phyloP scores from a whole-genome alignment of 2,888 invertebrate genomes.

The Psylliodes chrysocephalus region DNA sequence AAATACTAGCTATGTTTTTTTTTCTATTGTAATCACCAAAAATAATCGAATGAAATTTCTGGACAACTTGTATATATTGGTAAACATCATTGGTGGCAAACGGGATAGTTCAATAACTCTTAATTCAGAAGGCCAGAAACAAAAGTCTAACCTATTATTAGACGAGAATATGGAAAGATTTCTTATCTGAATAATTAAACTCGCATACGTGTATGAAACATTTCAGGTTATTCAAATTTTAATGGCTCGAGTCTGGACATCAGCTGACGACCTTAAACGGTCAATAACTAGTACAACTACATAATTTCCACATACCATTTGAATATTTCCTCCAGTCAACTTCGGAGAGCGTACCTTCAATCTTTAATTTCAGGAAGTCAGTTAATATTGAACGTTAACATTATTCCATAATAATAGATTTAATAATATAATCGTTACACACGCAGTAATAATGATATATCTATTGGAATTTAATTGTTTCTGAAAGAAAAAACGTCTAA shows the following conservation, averaged over 20 bases:
- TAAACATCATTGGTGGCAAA: too few species aligned
- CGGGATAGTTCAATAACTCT: too few species aligned
- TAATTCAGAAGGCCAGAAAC: background rate
- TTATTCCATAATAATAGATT: background rate
- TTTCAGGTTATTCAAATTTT: slow-evolving; percentile 21
- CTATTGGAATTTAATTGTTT: background rate
- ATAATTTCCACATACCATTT: slow-evolving; percentile 18
- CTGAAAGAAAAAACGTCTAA: background rate
- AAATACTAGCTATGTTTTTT: too few species aligned
- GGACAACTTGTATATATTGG: too few species aligned
- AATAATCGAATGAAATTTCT: too few species aligned
- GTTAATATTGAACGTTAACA: background rate
- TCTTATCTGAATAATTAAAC: slow-evolving; percentile 4
- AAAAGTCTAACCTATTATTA: slow-evolving; percentile 10
- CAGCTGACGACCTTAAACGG: slow-evolving; percentile 19
- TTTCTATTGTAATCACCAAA: too few species aligned
- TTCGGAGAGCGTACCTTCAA: background rate
- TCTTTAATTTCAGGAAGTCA: slow-evolving; percentile 16
- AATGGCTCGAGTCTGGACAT: slow-evolving; percentile 10
- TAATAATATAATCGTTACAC: background rate
- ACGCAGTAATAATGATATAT: background rate
- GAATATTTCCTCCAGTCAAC: slow-evolving; percentile 11
- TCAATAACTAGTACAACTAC: slow-evolving; percentile 21
- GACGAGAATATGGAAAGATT: background rate
- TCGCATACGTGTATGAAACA: slow-evolving; percentile 4